Conservation (phyloP, 1,140 invertebrate species). For the Drosophila arizonae region DNA sequence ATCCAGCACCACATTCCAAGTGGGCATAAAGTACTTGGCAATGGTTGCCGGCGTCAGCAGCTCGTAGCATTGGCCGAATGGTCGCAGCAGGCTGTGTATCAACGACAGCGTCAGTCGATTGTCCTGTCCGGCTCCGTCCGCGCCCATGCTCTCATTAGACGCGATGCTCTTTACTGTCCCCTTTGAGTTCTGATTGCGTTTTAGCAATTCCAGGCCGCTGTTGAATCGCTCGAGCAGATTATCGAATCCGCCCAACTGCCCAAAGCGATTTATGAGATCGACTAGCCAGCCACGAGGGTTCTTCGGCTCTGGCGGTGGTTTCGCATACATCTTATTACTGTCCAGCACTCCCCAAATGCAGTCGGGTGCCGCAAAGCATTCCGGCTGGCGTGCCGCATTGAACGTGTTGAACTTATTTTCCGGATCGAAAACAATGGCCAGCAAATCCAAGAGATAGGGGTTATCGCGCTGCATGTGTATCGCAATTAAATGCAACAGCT, state of each 20-base stretch:
- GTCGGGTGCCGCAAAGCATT: constrained; percentile 86
- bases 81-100: constrained; percentile 92
- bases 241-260: constrained; percentile 93
- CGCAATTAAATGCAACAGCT: constrained; percentile 95
- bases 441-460: constrained; percentile 95
- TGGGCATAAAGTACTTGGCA: constrained; percentile 95
- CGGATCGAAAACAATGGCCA: constrained; percentile 97
- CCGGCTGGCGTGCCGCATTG: constrained; percentile 92
- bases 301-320: constrained; percentile 89
- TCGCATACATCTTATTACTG: constrained; percentile 88
- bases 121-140: constrained; percentile 60
- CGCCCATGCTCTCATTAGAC: constrained; percentile 56
- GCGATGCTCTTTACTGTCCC: constrained; percentile 54
- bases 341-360: constrained; percentile 82
- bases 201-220: constrained; percentile 80
- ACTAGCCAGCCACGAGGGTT: constrained; percentile 96
- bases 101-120: constrained; percentile 88
- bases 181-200: constrained; percentile 78
- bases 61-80: constrained; percentile 96
- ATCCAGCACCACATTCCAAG: constrained; percentile 95
- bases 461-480: constrained; percentile 95
- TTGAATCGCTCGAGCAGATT: constrained; percentile 94
- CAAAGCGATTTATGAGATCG: constrained; percentile 97
- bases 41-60: constrained; percentile 94
- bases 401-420: constrained; percentile 97